phyloP scores from a whole-genome alignment of 2,113 vertebrate genomes.

The Rostratula benghalensis region DNA sequence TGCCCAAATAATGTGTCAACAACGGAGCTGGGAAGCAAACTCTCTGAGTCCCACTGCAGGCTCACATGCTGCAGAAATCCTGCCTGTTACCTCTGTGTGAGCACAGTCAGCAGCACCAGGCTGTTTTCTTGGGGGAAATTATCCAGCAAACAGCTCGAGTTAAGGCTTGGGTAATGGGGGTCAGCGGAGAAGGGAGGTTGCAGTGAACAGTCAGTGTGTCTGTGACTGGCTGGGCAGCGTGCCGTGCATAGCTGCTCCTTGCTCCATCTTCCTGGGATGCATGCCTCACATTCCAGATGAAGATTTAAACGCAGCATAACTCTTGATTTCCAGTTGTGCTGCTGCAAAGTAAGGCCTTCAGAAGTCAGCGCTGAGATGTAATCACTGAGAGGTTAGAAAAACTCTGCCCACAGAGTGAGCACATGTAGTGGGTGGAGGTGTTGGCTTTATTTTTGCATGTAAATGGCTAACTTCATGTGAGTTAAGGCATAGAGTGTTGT shows the following conservation, averaged over 20 bases:
- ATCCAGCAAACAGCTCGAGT: background rate
- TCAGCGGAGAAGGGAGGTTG: background rate
- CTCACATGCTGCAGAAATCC: accelerated
- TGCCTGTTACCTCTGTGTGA: background rate
- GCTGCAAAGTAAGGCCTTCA: background rate
- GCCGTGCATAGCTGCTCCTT: background rate
- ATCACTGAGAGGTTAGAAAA: background rate
- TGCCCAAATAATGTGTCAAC: background rate
- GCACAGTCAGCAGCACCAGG: background rate
- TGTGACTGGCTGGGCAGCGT: background rate
- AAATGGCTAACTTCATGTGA: background rate
- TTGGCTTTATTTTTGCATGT: background rate
- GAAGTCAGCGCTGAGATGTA: background rate
- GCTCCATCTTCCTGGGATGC: background rate
- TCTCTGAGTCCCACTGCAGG: background rate
- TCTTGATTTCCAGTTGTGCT: background rate
- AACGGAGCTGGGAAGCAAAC: background rate
- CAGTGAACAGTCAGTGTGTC: background rate
- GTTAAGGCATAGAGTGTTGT: background rate
- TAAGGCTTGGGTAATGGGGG: background rate
- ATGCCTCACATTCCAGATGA: background rate
- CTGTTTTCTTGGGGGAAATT: background rate
- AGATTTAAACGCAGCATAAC: background rate
- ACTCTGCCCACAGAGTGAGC: background rate
- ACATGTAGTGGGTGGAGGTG: background rate